Percentiles rank a stretch among this genome's conserved stretches.
Conservation (phyloP, 2,888 invertebrate species). For the Zaprionus obscuricornis region DNA sequence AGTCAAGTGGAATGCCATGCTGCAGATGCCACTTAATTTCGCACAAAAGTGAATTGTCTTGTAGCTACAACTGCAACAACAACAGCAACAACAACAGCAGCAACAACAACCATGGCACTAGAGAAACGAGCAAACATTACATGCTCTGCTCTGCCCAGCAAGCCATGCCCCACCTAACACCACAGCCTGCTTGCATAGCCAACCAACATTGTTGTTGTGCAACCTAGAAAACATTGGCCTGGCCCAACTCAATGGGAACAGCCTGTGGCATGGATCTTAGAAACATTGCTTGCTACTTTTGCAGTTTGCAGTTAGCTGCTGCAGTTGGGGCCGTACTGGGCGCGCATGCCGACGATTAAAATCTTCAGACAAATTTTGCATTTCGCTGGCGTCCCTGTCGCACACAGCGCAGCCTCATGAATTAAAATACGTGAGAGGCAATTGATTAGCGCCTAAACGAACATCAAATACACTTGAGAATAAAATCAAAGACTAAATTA, state of each 20-base stretch:
- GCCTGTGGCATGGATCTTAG: constrained; percentile 46
- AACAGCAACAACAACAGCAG: constrained; percentile 38
- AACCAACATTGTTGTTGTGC: constrained; percentile 28
- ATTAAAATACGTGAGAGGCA: constrained; percentile 60
- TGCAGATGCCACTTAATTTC: constrained; percentile 81
- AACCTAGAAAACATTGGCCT: constrained; percentile 64
- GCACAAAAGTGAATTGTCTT: constrained; percentile 83
- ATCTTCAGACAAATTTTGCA: constrained; percentile 82
- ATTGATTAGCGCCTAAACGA: constrained; percentile 12
- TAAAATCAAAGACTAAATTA: too few species aligned
- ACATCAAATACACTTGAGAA: constrained; percentile 19
- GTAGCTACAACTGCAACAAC: constrained; percentile 68
- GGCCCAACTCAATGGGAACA: constrained; percentile 63
- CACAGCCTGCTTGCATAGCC: constrained; percentile 19
- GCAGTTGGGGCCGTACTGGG: constrained; percentile 62
- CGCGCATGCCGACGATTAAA: constrained; percentile 78
- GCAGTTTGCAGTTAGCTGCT: constrained; percentile 13
- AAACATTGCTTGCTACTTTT: constrained; percentile 36
- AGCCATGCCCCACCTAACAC: constrained; percentile 40
- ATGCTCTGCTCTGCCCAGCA: constrained; percentile 61
- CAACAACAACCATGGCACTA: constrained; percentile 57
- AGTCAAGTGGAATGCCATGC: constrained; percentile 74
- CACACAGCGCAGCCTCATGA: constrained; percentile 65
- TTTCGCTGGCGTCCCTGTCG: constrained; percentile 71
- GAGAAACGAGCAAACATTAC: constrained; percentile 72